A percentile compares a stretch with the other conserved stretches of the same genome.
Evolutionary conservation across 2,797 vertebrate species (phyloP).

Genomic region (Peromyscus aztecus): DNA sequence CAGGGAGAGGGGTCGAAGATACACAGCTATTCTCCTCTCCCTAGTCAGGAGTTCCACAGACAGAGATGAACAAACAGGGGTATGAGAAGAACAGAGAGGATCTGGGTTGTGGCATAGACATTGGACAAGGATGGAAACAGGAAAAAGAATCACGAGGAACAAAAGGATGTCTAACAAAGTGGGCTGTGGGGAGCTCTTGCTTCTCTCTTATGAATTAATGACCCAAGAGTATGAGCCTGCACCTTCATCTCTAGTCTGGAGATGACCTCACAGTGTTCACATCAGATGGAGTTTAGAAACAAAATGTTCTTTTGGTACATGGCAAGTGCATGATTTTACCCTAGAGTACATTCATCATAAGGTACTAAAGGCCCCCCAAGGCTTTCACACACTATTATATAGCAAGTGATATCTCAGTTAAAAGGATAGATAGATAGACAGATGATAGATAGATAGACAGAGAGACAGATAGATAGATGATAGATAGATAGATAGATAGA

Average conservation of each 20-base stretch:
- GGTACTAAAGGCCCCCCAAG: not conserved
- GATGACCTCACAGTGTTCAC: not conserved
- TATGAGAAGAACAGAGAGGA: not conserved
- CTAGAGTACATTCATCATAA: not conserved
- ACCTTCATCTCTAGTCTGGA: not conserved
- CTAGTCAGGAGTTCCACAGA: not conserved
- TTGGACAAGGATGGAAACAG: not conserved
- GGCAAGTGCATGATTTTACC: not conserved
- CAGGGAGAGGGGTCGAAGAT: fast-evolving
- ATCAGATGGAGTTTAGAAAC: not conserved
- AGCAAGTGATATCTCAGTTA: not conserved
- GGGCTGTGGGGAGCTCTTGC: not conserved
- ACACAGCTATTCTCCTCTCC: not conserved
- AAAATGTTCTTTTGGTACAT: not conserved
- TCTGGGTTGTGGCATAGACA: not conserved
- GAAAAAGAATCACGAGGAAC: not conserved
- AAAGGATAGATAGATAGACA: conserved; percentile 1
- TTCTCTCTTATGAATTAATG: not conserved
- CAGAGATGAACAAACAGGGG: not conserved
- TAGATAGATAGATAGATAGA: no score
- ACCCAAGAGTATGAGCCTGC: not conserved
- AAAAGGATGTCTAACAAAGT: not conserved
- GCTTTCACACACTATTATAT: not conserved
- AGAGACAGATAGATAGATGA: not conserved
- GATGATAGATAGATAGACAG: not conserved